Evolutionary conservation across 2,797 vertebrate species (phyloP), one percentile per base, ranked within the genome.

Genomic region (Onychomys leucogaster): DNA sequence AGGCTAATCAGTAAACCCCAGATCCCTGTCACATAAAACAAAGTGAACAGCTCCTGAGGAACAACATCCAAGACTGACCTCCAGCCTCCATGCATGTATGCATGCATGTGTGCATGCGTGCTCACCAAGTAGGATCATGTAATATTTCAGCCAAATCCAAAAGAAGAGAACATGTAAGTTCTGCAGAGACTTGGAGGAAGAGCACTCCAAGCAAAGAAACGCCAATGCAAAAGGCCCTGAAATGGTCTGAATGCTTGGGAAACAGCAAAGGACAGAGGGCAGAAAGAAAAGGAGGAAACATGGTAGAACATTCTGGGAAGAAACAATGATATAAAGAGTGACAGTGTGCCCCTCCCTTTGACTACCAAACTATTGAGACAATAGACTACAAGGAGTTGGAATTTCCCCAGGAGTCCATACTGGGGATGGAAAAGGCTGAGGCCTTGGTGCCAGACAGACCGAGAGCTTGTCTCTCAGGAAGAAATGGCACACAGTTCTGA

Each of bases 21-120:
- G 59, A 63, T 11, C 59, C 41, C 41, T 46, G 61, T 34, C 82
- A 84, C 41, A 21, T 65, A 46, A 34, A 43, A 65, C 59, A 84
- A 83, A 5, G 2, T 32, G 16, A 63, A 43, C 81, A 83, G 57
- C 55, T 61, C 7, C 25, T 43, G 14, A 61, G 57, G 41, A 63
- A 43, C 27, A 46, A 12, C 41, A 63, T 46, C 27, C 16, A 46
- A 84, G 59, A 37, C 37, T 37, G 69, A 63, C 61, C 27, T 63
- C 81, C 29, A 41, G 37, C 41, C 59, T 83, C 37, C 32, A 11
- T 12, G n/a, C 12, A 19, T 37, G 7, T 4, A 11, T 5, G 21
- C 71, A 27, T 23, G 2, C 21, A 6, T 10, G 12, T 1, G 12
- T 11, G 12, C 27, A 6, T 6, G 13, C 16, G 16, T 4, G 10